Base-by-base conservation (phyloP, 2,888 invertebrate genomes). In the Pyrrhia umbra region DNA sequence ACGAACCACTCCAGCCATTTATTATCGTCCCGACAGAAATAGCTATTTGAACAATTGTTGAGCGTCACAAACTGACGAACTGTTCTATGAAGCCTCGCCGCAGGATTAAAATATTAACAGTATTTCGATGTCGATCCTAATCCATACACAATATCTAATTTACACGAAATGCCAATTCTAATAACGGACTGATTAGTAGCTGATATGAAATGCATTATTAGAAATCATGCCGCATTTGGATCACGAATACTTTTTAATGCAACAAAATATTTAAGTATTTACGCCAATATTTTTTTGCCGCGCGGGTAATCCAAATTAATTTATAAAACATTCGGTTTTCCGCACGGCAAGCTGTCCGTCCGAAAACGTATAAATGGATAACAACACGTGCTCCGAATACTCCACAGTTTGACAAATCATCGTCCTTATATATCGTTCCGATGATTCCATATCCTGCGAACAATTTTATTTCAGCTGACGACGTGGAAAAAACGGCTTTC, bases 391-490 rank as follows among this genome's bases (percentile, higher is more conserved):
- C 30, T 42, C 15, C 25, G 63, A 62, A 75, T 69, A 58, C 34
- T 55, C 51, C 4, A 57, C 54, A 37, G 46, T 47, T 66, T 79
- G 70, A 79, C 59, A 81, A 73, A 80, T 79, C 68, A 65, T 64
- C 46, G 54, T 51, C 66, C 73, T 74, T 74, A 67, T 57, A 62
- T 56, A 55, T 59, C 47, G 56, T 50, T 23, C 51, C 40, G 59
- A 30, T 59, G 59, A 74, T 68, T 71, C 16, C 49, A 70, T 39
- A 69, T 67, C 39, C 25, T 18, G 47, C 50, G 20, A 45, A 58
- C 59, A 49, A 59, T 71, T n/a, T n/a, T n/a, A n/a, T n/a, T 71
- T 65, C 58, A 57, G 47, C 68, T 40, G 65, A 72, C 60, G n/a
- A 63, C 61, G 68, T n/a, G 37, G 43, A 61, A 61, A 77, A 71